Conservation (phyloP, 2,797 vertebrate genomes). For the Argentina silus region DNA sequence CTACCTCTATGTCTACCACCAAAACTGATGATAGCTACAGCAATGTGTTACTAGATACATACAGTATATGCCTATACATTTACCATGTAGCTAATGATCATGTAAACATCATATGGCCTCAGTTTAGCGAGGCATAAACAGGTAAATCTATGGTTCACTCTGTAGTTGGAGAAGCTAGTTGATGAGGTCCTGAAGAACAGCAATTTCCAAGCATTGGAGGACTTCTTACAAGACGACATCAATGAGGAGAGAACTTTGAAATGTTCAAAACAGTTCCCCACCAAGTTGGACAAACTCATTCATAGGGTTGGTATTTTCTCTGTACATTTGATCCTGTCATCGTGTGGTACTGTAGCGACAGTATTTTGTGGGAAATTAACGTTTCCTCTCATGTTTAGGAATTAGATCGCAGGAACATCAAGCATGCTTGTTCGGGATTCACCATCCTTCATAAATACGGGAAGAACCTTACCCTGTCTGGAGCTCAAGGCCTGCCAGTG, state of each 20-base stretch:
- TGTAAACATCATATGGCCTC: not conserved
- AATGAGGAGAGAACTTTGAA: slow-evolving; percentile 70
- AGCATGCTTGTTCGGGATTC: slow-evolving; percentile 76
- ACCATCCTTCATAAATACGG: slow-evolving; percentile 81
- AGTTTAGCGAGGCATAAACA: not conserved
- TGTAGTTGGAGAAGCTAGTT: slow-evolving; percentile 86
- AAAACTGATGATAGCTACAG: not conserved
- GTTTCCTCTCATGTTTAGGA: slow-evolving; percentile 77
- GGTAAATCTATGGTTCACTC: not conserved
- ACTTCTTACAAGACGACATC: slow-evolving; percentile 76
- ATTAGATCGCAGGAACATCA: slow-evolving; percentile 78
- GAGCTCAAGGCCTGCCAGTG: slow-evolving; percentile 76
- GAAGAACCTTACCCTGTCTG: slow-evolving; percentile 76
- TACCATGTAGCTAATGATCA: not conserved
- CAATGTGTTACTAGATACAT: not conserved
- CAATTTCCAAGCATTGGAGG: slow-evolving; percentile 75
- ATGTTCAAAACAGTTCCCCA: slow-evolving; percentile 87
- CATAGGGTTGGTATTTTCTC: slow-evolving; percentile 76
- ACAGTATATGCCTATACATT: not conserved
- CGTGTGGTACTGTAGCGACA: not conserved
- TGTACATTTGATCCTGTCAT: too few relatives aligned
- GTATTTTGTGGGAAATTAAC: too few relatives aligned
- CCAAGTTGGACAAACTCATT: slow-evolving; percentile 88
- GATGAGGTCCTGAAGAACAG: slow-evolving; percentile 81
- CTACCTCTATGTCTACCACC: slow-evolving; percentile 10